Evolutionary conservation across 2,888 invertebrate genomes (phyloP), one percentile per base, ranked within the genome.

Genomic region (Oscheius onirici): DNA sequence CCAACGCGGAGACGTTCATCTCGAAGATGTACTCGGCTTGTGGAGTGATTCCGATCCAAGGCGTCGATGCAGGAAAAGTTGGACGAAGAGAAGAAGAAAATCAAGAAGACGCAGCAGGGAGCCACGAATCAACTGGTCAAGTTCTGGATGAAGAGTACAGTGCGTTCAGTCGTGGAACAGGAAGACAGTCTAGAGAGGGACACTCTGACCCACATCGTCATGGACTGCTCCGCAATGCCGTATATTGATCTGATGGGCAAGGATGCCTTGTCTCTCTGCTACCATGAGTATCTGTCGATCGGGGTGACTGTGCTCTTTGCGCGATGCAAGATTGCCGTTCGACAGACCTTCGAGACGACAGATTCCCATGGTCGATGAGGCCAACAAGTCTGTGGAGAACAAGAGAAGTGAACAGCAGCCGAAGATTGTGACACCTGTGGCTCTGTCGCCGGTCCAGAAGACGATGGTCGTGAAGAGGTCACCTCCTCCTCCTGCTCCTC

Each of bases 1-100:
- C 89, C 44, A 90, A 89, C 81, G 84, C 87, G 0, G 89, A 89
- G 75, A 83, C 88, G 72, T 90, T 90, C 67, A 61, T 80, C 40
- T 51, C 26, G 6, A 66, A 77, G 0, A 58, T 81, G 22, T 73
- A 81, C 61, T 67, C 70, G 51, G 79, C 78, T 3, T 75, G 76
- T 26, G 80, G 78, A 22, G 71, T 80, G 10, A 76, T 76, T 72
- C 80, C 79, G n/a, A 63, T 79, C 0, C 43, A 73, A 49, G 28
- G 52, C 66, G 11, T 20, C 69, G 24, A 20, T 74, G 20, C 61
- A 74, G 22, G 74, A 74, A 11, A 63, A 46, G 5, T 6, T 40
- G 41, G 63, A 63, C 1, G 51, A 72, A 20, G 67, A 71, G 11
- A 40, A 57, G 43, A 72, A 70, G 46, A 58, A 63, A n/a, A 44